Evolutionary conservation across 2,888 invertebrate species (phyloP), one percentile per base, ranked within the genome.

Genomic region (Cryptus armator): DNA sequence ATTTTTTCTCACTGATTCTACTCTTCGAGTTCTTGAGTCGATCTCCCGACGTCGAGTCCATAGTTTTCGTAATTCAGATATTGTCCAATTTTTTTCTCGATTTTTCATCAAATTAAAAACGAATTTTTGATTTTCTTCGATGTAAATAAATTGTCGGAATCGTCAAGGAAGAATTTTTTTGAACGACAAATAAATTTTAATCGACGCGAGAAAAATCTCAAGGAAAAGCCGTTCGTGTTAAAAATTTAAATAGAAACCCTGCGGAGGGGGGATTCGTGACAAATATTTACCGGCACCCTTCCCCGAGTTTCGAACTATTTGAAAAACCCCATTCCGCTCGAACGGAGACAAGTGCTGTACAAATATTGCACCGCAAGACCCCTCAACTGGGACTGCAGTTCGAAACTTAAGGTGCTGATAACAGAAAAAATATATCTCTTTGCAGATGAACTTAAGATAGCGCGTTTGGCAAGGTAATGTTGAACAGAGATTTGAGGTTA

Each of bases 281-380:
- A 89, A 90, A 90, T 90, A 89, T 90, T 90, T 90, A 86, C 85
- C 83, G 82, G 88, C 85, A 87, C 80, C 86, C 88, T 29, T 70
- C 12, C 5, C 16, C 67, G 12, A 43, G 14, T 53, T 43, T 24
- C 12, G 24, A 12, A 59, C 81, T 84, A 86, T 91, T 89, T 89
- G 88, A 77, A 88, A 88, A 89, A 89, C 87, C 83, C 87, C 85
- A 32, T 46, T 37, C 12, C 67, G 14, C 16, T 46, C 62, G 59
- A 37, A 84, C 86, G 89, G 71, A 76, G 67, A 74, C 86, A 87
- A 90, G 89, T 89, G 90, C 86, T 89, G 70, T 72, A 86, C 81
- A 90, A 90, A 90, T 85, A 90, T 24, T 51, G 74, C 67, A 79
- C 68, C 77, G 68, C 9, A 37, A 62, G 48, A 32, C 48, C 43